Percentiles rank a stretch among this genome's conserved stretches.
phyloP scores from a whole-genome alignment of 2,113 vertebrate species.

The Rhinoderma darwinii region DNA sequence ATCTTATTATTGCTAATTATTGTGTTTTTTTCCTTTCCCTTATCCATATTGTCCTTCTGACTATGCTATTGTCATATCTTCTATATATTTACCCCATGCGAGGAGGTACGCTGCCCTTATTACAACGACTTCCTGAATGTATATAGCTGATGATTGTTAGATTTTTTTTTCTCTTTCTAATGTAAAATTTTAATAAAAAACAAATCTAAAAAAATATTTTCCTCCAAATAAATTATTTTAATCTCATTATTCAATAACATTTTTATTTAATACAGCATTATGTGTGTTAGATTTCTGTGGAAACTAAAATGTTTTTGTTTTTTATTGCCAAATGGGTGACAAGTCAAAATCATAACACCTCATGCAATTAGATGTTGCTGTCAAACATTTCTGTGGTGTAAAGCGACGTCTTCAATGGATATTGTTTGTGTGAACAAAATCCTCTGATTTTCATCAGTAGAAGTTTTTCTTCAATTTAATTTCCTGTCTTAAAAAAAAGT shows the following conservation, averaged over 20 bases:
- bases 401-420: conserved; percentile 3
- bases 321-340: conserved; percentile 17
- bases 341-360: conserved; percentile 14
- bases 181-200: no score
- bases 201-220: background rate
- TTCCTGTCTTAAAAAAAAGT: conserved; percentile 12
- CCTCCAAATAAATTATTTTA: background rate
- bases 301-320: background rate
- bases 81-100: no score
- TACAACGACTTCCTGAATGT: no score
- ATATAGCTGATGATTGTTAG: no score
- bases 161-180: no score
- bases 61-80: no score
- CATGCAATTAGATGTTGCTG: conserved; percentile 34
- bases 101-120: no score
- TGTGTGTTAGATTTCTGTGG: background rate
- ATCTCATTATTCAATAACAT: background rate
- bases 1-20: no score
- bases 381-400: conserved; percentile 29
- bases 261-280: background rate
- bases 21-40: no score
- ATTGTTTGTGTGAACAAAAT: conserved; percentile 28
- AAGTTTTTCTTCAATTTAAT: conserved; percentile 11
- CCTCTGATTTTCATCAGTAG: conserved; percentile 22
- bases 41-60: no score